phyloP scores from a whole-genome alignment of 2,797 vertebrate species.

The Simalia tracyae region DNA sequence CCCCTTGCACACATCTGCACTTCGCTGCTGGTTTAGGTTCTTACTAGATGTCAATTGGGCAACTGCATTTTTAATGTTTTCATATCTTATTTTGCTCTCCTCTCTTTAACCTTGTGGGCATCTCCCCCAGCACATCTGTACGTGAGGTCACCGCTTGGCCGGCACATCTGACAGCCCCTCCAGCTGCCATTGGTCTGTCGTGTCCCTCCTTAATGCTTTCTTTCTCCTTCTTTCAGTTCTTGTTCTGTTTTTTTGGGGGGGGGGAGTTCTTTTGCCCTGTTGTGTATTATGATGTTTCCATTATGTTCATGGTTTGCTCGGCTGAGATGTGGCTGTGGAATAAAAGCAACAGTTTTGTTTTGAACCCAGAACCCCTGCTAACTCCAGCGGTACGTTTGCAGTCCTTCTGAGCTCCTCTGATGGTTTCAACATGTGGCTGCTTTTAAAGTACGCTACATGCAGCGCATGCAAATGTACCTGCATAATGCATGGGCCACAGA shows the following conservation, averaged over 20 bases:
- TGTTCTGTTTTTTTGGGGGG: background rate
- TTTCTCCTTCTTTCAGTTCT: conserved; percentile 44
- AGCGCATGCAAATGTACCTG: background rate
- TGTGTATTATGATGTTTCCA: background rate
- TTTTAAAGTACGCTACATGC: background rate
- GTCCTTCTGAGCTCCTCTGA: background rate
- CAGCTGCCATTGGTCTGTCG: conserved; percentile 60
- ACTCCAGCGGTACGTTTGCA: background rate
- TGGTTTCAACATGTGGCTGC: too few species aligned
- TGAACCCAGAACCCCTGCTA: background rate
- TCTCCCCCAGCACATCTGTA: conserved; percentile 57
- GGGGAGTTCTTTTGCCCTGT: background rate
- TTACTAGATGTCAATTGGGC: conserved; percentile 57
- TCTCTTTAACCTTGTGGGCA: conserved; percentile 63
- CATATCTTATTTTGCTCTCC: background rate
- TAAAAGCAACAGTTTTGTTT: background rate
- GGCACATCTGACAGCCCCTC: conserved; percentile 65
- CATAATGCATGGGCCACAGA: background rate
- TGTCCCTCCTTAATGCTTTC: conserved; percentile 2
- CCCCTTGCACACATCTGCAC: too few species aligned
- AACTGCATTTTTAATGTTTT: conserved; percentile 1
- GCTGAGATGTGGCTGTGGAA: background rate
- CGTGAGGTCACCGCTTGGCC: conserved; percentile 62
- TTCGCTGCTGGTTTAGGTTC: too few species aligned
- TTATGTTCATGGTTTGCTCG: background rate